Base-by-base conservation (phyloP, 2,797 vertebrate species). In the Orientallactaga sibirica region DNA sequence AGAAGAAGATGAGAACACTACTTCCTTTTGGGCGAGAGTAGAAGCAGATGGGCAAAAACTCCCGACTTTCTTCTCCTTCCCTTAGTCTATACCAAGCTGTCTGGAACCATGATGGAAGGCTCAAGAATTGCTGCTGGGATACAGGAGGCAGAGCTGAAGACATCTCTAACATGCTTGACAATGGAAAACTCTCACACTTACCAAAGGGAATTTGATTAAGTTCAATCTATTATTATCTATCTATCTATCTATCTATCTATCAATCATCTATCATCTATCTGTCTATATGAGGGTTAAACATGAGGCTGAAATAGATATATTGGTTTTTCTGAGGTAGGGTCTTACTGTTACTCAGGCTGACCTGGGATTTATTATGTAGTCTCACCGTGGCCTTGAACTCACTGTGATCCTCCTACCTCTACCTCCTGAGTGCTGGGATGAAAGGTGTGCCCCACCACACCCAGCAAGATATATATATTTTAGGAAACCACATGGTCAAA, bases 401-500 rank as follows among this genome's bases (percentile, higher is more conserved):
- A 48, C 48, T 48, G 48, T 10, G 10, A 48, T 48, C 48, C 48
- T 48, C 6, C 48, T 9, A 48, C 5, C 5, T 48, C 7, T 48
- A 7, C 7, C 48, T 48, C 43, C 48, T 48, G 48, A 48, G 48
- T 7, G 48, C 7, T 8, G 48, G 48, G 48, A 48, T 48, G 8
- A 48, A 48, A 48, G 48, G 48, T 48, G 48, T 48, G 8, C 8
- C 2, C 48, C 48, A 48, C 48, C 48, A 48, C 10, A 10, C 48
- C 48, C 48, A 48, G 48, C 48, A 48, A 48, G 48, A 48, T 48
- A 48, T 48, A 10, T 48, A 48, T 68, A 90, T 86, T 92, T 87
- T 61, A 74, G 67, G 77, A 95, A 88, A 83, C 27, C 15, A 52
- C 27, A 29, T 67, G 76, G 74, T 82, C 70, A 84, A 79, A 91